These are phyloP conservation scores for Chionomys nivalis DNA, from an alignment of 2,113 vertebrate species.

Conservation along the genomic window DNA sequence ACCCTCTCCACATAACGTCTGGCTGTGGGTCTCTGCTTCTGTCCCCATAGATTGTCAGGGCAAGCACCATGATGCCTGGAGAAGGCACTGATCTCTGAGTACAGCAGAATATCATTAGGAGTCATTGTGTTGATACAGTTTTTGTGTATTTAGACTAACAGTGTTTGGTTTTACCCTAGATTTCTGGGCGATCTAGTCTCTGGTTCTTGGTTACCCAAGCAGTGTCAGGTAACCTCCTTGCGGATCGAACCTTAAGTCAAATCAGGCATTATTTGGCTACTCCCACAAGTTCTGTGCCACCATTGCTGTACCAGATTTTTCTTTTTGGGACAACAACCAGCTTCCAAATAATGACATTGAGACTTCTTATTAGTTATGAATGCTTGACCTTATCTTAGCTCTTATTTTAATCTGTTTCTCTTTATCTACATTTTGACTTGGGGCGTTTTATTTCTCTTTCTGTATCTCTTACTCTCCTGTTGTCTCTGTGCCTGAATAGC, in stretches of 20 bases:
- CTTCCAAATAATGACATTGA: background rate
- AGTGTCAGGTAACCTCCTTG: too few relatives aligned
- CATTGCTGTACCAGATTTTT: background rate
- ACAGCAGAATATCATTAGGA: background rate
- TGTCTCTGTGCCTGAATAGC: background rate
- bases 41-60: background rate
- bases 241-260: background rate
- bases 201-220: background rate
- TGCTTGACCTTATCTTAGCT: background rate
- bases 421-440: background rate
- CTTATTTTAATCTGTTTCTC: background rate
- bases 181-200: background rate
- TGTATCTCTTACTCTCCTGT: background rate
- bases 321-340: background rate
- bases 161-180: background rate
- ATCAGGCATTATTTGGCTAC: background rate
- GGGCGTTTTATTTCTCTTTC: background rate
- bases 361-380: background rate
- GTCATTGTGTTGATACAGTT: background rate
- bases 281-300: background rate
- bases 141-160: background rate
- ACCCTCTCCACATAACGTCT: background rate
- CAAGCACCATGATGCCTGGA: background rate
- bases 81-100: background rate
- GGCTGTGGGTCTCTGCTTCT: background rate